These are phyloP conservation scores for Punctoribates punctum DNA, from an alignment of 2,888 invertebrate genomes.

Conservation along the genomic window DNA sequence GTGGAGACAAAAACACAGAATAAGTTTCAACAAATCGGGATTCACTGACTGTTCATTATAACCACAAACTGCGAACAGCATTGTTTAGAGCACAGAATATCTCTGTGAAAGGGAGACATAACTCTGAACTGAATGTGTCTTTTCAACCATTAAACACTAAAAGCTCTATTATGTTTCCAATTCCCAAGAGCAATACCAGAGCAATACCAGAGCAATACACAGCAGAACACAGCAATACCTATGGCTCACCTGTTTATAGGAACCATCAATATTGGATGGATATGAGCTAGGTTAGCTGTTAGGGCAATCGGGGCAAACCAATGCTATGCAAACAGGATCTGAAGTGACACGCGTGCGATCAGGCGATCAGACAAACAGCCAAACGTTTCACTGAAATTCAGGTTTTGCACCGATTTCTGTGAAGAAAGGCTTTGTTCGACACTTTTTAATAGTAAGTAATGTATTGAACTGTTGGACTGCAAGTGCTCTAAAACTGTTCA, in stretches of 20 bases:
- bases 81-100: slow-evolving; percentile 9
- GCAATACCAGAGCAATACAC: not conserved
- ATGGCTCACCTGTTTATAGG: too few relatives aligned
- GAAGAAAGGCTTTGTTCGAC: slow-evolving; percentile 27
- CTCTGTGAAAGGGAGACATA: not conserved
- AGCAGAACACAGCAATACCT: not conserved
- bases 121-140: not conserved
- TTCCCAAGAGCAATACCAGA: not conserved
- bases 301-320: not conserved
- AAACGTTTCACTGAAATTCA: slow-evolving; percentile 14
- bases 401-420: not conserved
- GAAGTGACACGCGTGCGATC: slow-evolving; percentile 34
- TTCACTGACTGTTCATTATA: slow-evolving; percentile 8
- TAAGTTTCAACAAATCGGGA: slow-evolving; percentile 2
- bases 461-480: not conserved
- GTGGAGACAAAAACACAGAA: not conserved
- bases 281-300: too few relatives aligned
- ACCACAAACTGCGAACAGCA: slow-evolving; percentile 21
- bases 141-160: slow-evolving; percentile 1
- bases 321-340: slow-evolving; percentile 19
- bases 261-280: too few relatives aligned
- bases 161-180: slow-evolving; percentile 24
- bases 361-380: too few relatives aligned
- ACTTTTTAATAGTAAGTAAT: slow-evolving; percentile 2
- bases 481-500: not conserved